Base-by-base conservation (phyloP, 2,888 invertebrate species). In the Digitonthophagus gazella region DNA sequence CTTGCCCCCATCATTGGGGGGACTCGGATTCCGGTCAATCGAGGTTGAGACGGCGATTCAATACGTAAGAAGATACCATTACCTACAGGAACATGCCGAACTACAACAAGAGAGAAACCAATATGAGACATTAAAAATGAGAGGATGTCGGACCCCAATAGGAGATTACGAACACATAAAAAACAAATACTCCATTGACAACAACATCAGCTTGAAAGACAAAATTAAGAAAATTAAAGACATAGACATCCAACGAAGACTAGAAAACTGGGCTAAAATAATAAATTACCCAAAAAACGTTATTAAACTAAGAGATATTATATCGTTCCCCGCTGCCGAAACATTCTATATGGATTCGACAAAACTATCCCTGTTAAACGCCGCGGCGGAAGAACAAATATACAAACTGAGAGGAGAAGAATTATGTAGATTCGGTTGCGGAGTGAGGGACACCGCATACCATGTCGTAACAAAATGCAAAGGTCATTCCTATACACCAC, bases 331-430 rank as follows among this genome's bases (percentile, higher is more conserved):
- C 1, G 73, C 71, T 2, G 44, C 71, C 16, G 65, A 3, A 6
- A 66, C 63, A 15, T 64, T 64, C n/a, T 70, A 65, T 8, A 63
- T 73, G 56, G 74, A 72, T 8, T 66, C 54, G 16, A 71, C 70
- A 64, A 67, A 73, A 44, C 54, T 69, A 16, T 66, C 69, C 2
- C 58, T 75, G 22, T 44, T 75, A 11, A 67, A 71, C 56, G 67
- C 68, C 6, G 74, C 74, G 0, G 68, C 74, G 1, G 75, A 76
- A 66, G 75, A 76, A 55, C 71, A 73, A 44, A 15, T 74, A 0
- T 74, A 72, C 55, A 70, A 69, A 1, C 68, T 74, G 5, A 66
- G 71, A 0, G 71, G 66, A 18, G 44, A 65, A 4, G 15, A 44
- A 3, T 58, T 5, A 8, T 74, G 73, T 58, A 61, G 72, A 44